Base-by-base conservation (phyloP, 2,888 invertebrate species). In the Volucella bombylans region DNA sequence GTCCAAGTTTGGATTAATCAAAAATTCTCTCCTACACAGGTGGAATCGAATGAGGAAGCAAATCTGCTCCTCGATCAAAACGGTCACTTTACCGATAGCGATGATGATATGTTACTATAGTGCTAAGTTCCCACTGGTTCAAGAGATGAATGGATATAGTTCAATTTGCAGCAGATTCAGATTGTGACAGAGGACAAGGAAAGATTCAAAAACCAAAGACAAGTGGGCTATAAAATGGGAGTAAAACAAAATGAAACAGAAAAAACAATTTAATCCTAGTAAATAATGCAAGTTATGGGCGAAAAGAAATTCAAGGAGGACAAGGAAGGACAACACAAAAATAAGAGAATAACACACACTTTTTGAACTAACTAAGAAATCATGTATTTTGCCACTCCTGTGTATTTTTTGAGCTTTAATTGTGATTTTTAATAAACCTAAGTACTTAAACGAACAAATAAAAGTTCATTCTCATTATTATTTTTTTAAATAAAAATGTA, bases 101-200 rank as follows among this genome's bases (percentile, higher is more conserved):
- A 91, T 77, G 91, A 91, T 78, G 91, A 91, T 64, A 91, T 91
- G 90, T 86, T 91, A 73, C 89, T 91, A 64, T 91, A 90, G 83
- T 82, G 72, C 59, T 45, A 78, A 50, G 15, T 45, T 45, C 12
- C 49, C 12, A 65, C 12, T 47, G 12, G 47, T 73, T 69, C 54
- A 57, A 41, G n/a, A 50, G 6, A 31, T 31, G 31, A 6, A 38
- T 31, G n/a, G n/a, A 65, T 31, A 31, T 78, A 79, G 74, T 74
- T 49, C 39, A 69, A 45, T 55, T 4, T 54, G 54, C 50, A 45
- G 67, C 43, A 23, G 39, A 43, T 14, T 43, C 39, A 50, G 31
- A 8, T 57, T 38, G 55, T 68, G 39, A 55, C 64, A 31, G 31
- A 31, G 4, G 6, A 31, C 31, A 31, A 31, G 6, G 57, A 54